A percentile compares a stretch with the other conserved stretches of the same genome.
phyloP scores from a whole-genome alignment of 2,888 invertebrate species.

The Epistrophe eligans region DNA sequence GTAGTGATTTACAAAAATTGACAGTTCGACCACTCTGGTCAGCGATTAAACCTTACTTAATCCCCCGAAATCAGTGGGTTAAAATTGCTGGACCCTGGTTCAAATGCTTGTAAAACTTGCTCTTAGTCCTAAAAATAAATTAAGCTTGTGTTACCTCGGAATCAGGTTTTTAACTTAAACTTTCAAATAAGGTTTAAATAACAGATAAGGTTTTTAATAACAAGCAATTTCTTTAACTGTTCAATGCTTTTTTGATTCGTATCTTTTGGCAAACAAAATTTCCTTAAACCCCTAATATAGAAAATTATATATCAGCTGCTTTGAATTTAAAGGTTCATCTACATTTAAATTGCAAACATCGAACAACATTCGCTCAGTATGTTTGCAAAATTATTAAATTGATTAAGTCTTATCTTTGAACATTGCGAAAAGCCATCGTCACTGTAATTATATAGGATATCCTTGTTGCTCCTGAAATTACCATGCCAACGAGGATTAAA shows the following conservation, averaged over 20 bases:
- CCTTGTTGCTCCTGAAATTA: constrained; percentile 65
- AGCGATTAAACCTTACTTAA: too few species aligned
- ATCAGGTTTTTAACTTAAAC: too few species aligned
- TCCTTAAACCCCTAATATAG: neutral
- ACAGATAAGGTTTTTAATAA: too few species aligned
- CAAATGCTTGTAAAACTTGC: too few species aligned
- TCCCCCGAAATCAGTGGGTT: too few species aligned
- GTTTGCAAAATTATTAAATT: constrained; percentile 69
- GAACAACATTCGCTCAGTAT: constrained; percentile 5
- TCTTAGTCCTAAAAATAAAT: too few species aligned
- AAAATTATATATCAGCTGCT: neutral
- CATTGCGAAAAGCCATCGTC: constrained; percentile 43
- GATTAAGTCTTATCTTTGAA: constrained; percentile 69
- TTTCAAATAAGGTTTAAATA: too few species aligned
- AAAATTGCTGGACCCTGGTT: too few species aligned
- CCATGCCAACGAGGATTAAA: constrained; percentile 65
- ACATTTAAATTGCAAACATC: constrained; percentile 48
- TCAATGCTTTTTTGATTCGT: neutral
- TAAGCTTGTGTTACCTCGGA: too few species aligned
- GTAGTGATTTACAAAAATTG: too few species aligned
- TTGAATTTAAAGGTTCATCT: neutral
- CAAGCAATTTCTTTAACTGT: neutral
- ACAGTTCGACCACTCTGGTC: too few species aligned
- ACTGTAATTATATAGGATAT: constrained; percentile 65
- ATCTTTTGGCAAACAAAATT: neutral